phyloP scores from a whole-genome alignment of 2,797 vertebrate genomes.

The Malacoraja senta region DNA sequence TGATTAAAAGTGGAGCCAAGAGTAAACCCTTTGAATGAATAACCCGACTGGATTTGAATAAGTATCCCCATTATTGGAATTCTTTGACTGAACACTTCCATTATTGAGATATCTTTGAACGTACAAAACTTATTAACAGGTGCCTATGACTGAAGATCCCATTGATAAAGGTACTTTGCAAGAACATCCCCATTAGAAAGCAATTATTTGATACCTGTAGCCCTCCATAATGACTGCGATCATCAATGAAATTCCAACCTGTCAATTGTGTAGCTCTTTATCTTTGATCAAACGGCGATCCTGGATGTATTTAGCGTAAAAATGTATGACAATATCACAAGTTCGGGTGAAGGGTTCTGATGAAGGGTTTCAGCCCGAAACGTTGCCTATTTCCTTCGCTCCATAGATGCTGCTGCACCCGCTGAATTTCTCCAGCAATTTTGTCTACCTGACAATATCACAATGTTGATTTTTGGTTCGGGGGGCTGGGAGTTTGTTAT shows the following conservation, averaged over 20 bases:
- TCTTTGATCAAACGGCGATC: neutral
- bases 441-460: neutral
- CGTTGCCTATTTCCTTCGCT: too few species aligned
- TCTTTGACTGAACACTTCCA: neutral
- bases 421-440: too few species aligned
- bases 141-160: neutral
- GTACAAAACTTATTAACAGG: neutral
- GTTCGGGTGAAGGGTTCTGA: neutral
- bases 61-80: too few species aligned
- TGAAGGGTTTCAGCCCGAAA: too few species aligned
- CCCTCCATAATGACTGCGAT: neutral
- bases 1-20: too few species aligned
- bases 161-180: neutral
- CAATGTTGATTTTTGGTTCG: neutral
- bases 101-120: neutral
- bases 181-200: neutral
- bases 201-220: neutral
- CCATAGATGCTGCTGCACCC: too few species aligned
- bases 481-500: neutral
- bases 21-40: neutral
- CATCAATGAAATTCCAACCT: neutral
- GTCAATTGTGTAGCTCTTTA: neutral
- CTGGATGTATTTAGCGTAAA: neutral
- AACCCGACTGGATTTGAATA: neutral
- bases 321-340: neutral